Evolutionary conservation across 2,888 invertebrate species (phyloP).

Genomic region (Magallana nippona): DNA sequence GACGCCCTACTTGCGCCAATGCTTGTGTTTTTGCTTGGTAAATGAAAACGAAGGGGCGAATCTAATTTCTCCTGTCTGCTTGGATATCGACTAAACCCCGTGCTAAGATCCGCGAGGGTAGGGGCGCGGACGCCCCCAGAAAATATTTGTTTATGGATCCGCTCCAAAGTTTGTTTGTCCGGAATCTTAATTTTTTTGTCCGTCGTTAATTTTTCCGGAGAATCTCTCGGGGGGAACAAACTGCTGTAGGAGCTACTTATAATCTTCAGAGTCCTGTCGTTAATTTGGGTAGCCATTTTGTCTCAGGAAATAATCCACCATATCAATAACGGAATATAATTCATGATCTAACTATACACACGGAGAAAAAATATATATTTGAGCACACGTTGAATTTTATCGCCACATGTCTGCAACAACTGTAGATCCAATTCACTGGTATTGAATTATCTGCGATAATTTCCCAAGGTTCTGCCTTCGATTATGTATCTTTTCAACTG

Average conservation of each 20-base stretch:
- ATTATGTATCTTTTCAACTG: not conserved
- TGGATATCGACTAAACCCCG: conserved; percentile 2
- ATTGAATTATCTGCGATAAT: not conserved
- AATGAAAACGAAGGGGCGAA: not conserved
- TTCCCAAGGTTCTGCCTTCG: not conserved
- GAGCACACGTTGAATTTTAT: no score
- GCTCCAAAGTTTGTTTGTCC: conserved; percentile 32
- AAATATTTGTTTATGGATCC: conserved; percentile 42
- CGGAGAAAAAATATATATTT: no score
- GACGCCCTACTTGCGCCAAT: conserved; percentile 7
- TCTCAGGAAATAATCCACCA: not conserved
- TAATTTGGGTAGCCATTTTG: conserved; percentile 30
- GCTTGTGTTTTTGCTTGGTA: not conserved
- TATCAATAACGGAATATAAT: not conserved
- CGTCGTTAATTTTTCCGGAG: conserved; percentile 3
- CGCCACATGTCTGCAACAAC: not conserved
- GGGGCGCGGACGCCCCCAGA: conserved; percentile 48
- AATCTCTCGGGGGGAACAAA: conserved; percentile 21
- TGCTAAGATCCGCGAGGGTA: conserved; percentile 35
- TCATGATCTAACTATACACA: no score
- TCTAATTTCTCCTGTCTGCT: conserved; percentile 36
- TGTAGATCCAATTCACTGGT: not conserved
- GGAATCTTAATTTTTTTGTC: not conserved
- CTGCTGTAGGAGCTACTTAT: conserved; percentile 36
- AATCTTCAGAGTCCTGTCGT: conserved; percentile 17